Conservation (phyloP, 2,888 invertebrate genomes). For the Capitulum mitella region DNA sequence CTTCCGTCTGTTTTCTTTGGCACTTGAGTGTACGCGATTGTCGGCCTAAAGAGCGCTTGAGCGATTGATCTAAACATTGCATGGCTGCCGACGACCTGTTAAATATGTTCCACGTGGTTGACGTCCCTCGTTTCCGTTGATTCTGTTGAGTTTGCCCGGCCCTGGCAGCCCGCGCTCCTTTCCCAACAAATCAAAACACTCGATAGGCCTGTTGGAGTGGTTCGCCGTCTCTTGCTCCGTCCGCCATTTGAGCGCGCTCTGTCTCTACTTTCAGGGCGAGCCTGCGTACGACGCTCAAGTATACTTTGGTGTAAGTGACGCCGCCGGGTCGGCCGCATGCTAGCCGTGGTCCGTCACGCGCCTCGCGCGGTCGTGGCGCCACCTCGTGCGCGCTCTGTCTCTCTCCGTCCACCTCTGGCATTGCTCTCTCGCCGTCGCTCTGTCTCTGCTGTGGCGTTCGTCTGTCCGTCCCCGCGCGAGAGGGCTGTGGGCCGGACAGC, state of each 20-base stretch:
- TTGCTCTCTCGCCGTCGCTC: not conserved
- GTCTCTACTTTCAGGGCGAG: not conserved
- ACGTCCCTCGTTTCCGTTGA: not conserved
- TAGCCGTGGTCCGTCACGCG: not conserved
- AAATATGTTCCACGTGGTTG: not conserved
- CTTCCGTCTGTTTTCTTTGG: not conserved
- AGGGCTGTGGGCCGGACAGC: too few species aligned
- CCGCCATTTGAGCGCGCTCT: not conserved
- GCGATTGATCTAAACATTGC: not conserved
- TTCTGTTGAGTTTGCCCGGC: not conserved
- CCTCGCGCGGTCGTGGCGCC: not conserved
- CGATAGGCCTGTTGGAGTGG: not conserved
- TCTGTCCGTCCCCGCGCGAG: too few species aligned
- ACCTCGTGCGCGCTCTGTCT: not conserved
- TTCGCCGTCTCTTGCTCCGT: not conserved
- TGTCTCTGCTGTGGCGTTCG: not conserved
- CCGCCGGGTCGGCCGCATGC: not conserved
- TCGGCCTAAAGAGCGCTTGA: not conserved
- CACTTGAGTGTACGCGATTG: not conserved
- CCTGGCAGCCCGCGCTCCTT: not conserved
- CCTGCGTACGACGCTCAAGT: slow-evolving; percentile 15
- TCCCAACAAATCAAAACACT: too few species aligned
- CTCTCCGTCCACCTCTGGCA: not conserved
- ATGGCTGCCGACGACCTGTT: not conserved
- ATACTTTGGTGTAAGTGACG: slow-evolving; percentile 6